These are phyloP conservation scores for Rhinogobius similis DNA, from an alignment of 2,113 vertebrate genomes.

Conservation along the genomic window DNA sequence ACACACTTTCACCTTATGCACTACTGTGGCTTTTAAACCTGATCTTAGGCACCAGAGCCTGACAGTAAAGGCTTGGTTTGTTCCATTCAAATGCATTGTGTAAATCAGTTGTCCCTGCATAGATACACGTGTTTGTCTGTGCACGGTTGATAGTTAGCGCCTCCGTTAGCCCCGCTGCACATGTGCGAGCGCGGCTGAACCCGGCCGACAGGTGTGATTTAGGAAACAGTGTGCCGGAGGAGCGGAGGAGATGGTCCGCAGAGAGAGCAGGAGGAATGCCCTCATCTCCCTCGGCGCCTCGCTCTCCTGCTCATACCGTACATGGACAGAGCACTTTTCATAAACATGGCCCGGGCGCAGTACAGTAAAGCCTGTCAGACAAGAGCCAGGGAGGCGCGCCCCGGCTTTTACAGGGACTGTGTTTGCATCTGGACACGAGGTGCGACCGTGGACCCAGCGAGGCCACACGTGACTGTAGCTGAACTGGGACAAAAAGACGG, in stretches of 20 bases:
- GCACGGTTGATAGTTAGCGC: not conserved
- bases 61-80: no score
- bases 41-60: no score
- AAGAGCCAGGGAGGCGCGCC: not conserved
- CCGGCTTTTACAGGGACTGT: slow-evolving; percentile 46
- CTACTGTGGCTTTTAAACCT: no score
- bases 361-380: not conserved
- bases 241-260: slow-evolving; percentile 37
- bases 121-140: no score
- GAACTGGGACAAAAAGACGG: no score
- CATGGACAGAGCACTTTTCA: slow-evolving; percentile 76
- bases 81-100: no score
- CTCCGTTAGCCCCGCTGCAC: not conserved
- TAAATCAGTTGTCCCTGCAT: no score
- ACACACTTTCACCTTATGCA: no score
- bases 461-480: no score
- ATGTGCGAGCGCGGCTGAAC: not conserved
- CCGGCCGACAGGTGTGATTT: slow-evolving; percentile 56
- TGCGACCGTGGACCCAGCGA: no score
- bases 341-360: slow-evolving; percentile 59
- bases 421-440: not conserved
- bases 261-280: slow-evolving; percentile 55
- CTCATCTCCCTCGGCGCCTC: slow-evolving; percentile 41
- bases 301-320: slow-evolving; percentile 72
- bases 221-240: slow-evolving; percentile 44